phyloP scores from a whole-genome alignment of 35 echinoderm and acorn worm species.

The Heliocidaris tuberculata region DNA sequence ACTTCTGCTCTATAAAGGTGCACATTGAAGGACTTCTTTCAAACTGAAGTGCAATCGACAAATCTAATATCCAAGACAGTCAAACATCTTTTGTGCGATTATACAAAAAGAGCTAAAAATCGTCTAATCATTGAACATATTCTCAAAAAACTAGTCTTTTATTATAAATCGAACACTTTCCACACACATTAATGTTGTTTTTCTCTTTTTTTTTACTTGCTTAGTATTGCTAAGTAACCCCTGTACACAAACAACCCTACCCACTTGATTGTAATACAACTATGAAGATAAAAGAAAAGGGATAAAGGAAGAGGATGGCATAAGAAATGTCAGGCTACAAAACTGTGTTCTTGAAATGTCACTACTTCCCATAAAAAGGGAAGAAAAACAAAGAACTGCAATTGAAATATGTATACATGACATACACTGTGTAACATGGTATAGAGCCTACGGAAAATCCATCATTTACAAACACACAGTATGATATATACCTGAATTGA shows the following conservation, averaged over 20 bases:
- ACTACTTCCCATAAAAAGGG: neutral
- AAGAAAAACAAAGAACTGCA: neutral
- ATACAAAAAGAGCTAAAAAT: constrained; percentile 14
- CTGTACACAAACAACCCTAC: neutral
- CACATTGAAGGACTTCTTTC: neutral
- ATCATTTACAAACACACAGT: constrained; percentile 23
- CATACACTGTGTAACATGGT: neutral
- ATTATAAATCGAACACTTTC: constrained; percentile 5
- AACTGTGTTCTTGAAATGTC: neutral
- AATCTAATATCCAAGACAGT: constrained; percentile 11
- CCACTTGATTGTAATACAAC: neutral
- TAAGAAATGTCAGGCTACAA: neutral
- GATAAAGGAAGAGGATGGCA: neutral
- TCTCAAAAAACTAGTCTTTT: constrained; percentile 14
- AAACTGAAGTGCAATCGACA: neutral
- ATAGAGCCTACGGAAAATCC: neutral
- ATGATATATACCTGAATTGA: constrained; percentile 24
- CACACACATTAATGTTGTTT: neutral
- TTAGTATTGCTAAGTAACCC: neutral
- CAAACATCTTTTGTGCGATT: constrained; percentile 17
- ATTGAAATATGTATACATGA: constrained; percentile 4
- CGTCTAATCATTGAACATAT: neutral
- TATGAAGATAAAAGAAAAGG: neutral
- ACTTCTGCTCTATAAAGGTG: neutral
- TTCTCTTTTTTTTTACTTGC: neutral